These are phyloP conservation scores for Pemphredon lugubris DNA, from an alignment of 2,888 invertebrate species.

Conservation along the genomic window DNA sequence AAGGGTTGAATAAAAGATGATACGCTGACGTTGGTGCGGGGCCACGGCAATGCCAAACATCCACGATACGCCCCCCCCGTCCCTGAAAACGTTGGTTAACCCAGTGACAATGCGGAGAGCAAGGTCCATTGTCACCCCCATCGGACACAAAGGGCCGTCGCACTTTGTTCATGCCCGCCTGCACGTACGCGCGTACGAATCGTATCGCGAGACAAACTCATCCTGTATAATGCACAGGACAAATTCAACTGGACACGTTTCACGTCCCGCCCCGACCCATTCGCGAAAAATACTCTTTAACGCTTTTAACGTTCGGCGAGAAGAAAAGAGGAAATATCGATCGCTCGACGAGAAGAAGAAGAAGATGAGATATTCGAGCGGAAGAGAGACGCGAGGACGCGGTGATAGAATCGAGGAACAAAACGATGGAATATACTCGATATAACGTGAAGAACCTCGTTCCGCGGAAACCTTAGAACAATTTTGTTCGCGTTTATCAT, in stretches of 20 bases:
- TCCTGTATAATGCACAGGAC: constrained; percentile 74
- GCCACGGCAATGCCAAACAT: constrained; percentile 63
- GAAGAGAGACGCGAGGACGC: no score
- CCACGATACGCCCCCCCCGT: constrained; percentile 47
- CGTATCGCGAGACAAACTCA: constrained; percentile 67
- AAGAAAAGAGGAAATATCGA: no score
- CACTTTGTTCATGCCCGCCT: constrained; percentile 64
- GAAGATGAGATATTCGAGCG: no score
- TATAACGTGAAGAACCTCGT: not conserved
- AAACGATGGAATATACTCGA: not conserved
- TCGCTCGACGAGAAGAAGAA: no score
- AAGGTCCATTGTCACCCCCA: constrained; percentile 69
- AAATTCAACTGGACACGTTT: constrained; percentile 65
- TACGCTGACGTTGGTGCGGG: constrained; percentile 58
- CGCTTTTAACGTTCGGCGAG: no score
- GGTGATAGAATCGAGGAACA: no score
- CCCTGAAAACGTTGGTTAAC: constrained; percentile 75
- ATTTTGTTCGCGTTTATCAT: not conserved
- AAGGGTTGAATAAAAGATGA: constrained; percentile 66
- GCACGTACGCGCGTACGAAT: constrained; percentile 40
- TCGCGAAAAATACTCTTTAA: no score
- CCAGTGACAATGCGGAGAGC: constrained; percentile 76
- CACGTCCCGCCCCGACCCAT: no score
- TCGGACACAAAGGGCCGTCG: constrained; percentile 66
- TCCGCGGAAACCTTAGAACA: not conserved